Base-by-base conservation (phyloP, 2,797 vertebrate species). In the Micromesistius poutassou region DNA sequence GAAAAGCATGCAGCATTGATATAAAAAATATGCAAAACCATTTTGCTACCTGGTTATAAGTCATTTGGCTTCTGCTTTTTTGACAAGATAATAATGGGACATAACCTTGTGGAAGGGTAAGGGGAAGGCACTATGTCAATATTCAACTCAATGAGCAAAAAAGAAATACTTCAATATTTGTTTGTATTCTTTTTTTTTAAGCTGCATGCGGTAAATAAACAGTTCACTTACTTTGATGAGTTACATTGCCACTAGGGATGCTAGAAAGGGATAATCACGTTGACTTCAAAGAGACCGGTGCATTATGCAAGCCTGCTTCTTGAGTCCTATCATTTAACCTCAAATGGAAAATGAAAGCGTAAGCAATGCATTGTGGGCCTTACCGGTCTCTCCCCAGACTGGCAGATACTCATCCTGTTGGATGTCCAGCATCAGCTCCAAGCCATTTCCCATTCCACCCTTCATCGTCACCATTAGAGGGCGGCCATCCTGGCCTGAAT, bases 401-500 rank as follows among this genome's bases (percentile, higher is more conserved):
- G 97, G 97, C 88, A 99, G 92, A 87, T 98, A 98, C 87, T 99
- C 97, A 4, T 99, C 97, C 90, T 98, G 97, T 89, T 99, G 97
- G 82, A 99, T 99, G 84, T 99, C 98, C 90, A 99, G 84, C 98
- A 99, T 99, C 91, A 99, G 96, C 91, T 99, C 98, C 92, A 99
- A 94, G 73, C 98, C 98, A 0, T 99, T 99, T 4, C 98, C 98
- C 7, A 96, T 99, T 38, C 98, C 98, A 0, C 98, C 97, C 84
- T 99, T 99, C 94, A 96, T 96, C 74, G 97, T 99, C 87, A 97
- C 93, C 83, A 96, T 89, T 70, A 96, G 92, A 0, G 96, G 94
- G 79, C 95, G 94, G 78, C 96, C 97, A 7, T 98, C 96, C 86
- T 95, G 94, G 66, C 97, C 98, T 0, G 97, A 96, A 42, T 99